Base-by-base conservation (phyloP, 1,140 invertebrate genomes). In the Drosophila oshimai region DNA sequence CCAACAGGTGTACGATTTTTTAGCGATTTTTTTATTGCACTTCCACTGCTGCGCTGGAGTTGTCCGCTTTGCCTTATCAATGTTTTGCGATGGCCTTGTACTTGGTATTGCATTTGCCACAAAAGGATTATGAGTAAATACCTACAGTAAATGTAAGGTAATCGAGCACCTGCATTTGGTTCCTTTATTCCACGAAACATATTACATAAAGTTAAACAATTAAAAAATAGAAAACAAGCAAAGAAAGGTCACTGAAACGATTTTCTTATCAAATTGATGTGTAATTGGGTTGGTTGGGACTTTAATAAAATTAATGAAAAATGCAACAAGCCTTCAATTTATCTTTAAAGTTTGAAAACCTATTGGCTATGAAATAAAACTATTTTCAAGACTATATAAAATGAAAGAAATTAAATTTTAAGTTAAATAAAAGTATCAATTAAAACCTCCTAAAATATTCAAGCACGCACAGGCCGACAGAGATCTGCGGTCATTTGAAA, bases 31-130 rank as follows among this genome's bases (percentile, higher is more conserved):
- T 70, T 70, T 70, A 70, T 70, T 58, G 65, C 64, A 70, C 18
- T 70, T 24, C 12, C 44, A 42, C 12, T 29, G 9, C 7, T 20
- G 17, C 18, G 7, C 6, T 39, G 33, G 20, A 65, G 44, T 65
- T 58, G 50, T 50, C 15, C 34, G 17, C 34, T 26, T 65, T 70
- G 17, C 34, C 34, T 65, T 70, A 70, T 70, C 67, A 44, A 9
- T 34, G 42, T 15, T 20, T 33, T 12, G 7, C 22, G 3, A 54
- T 74, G 64, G 57, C 57, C 64, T 50, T 74, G 70, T 49, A 55
- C 55, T 60, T 79, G 76, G 65, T 26, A 57, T 18, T 79, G 75
- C 55, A 74, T 53, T 65, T 53, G 42, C 3, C 15, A 3, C 10
- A 15, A 18, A 4, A 15, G 62, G 58, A 65, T 65, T 65, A 50